Evolutionary conservation across 1,140 invertebrate genomes (phyloP).

Genomic region (Arctopsyche grandis): DNA sequence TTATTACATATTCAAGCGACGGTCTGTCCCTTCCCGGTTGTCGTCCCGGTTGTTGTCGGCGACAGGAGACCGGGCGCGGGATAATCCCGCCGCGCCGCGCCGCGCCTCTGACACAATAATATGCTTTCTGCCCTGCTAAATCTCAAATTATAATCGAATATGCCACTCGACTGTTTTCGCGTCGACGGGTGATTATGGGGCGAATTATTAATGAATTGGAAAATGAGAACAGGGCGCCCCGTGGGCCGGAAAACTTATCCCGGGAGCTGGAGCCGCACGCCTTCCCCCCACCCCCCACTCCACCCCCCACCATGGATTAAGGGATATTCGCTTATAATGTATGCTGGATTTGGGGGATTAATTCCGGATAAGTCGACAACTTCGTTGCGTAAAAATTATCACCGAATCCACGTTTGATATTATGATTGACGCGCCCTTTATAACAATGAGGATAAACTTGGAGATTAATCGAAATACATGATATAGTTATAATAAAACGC

Average conservation of each 20-base stretch:
- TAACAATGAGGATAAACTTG: no score
- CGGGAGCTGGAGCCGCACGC: neutral
- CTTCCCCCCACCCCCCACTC: no score
- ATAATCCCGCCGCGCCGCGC: constrained; percentile 33
- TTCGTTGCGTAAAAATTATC: neutral
- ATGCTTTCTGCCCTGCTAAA: constrained; percentile 15
- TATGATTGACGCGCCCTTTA: no score
- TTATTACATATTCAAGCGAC: constrained; percentile 46
- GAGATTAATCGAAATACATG: no score
- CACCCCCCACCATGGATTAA: no score
- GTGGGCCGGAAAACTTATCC: constrained; percentile 10
- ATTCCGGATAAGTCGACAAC: neutral
- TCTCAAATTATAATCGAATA: constrained; percentile 52
- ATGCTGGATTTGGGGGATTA: constrained; percentile 12
- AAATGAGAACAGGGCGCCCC: constrained; percentile 40
- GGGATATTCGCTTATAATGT: constrained; percentile 32
- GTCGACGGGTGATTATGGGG: constrained; percentile 29
- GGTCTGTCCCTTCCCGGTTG: neutral
- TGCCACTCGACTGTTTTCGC: constrained; percentile 41
- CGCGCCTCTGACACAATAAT: constrained; percentile 46
- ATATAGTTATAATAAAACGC: no score
- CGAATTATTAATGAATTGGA: constrained; percentile 50
- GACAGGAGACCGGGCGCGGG: neutral
- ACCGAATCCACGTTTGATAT: no score
- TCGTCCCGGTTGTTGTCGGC: neutral